These are phyloP conservation scores for Catharus minimus DNA, from an alignment of 2,113 vertebrate genomes.

Conservation along the genomic window DNA sequence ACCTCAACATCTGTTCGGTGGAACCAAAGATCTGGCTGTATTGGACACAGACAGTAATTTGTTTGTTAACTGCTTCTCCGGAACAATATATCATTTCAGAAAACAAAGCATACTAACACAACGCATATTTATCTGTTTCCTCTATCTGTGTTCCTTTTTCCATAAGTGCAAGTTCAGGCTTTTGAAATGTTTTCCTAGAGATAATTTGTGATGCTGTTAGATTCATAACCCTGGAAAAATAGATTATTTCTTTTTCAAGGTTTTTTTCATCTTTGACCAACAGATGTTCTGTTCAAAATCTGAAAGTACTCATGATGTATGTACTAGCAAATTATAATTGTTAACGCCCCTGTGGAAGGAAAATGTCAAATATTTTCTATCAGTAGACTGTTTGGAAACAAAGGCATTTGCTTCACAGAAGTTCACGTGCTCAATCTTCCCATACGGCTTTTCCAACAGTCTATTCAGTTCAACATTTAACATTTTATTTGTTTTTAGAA, in stretches of 20 bases:
- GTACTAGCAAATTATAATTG: constrained; percentile 18
- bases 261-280: constrained; percentile 54
- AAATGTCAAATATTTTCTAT: constrained; percentile 59
- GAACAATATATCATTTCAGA: constrained; percentile 79
- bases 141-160: constrained; percentile 80
- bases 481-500: constrained; percentile 8
- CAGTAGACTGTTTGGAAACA: constrained; percentile 37
- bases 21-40: constrained; percentile 63
- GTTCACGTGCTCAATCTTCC: background rate
- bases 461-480: constrained; percentile 5
- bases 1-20: constrained; percentile 61
- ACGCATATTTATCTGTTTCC: constrained; percentile 79
- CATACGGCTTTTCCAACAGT: background rate
- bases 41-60: constrained; percentile 72
- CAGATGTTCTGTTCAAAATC: constrained; percentile 42
- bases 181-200: constrained; percentile 42
- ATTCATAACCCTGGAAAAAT: constrained; percentile 32
- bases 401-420: constrained; percentile 21
- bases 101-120: constrained; percentile 78
- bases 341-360: constrained; percentile 49
- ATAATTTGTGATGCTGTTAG: constrained; percentile 59
- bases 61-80: constrained; percentile 75
- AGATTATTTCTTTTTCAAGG: background rate
- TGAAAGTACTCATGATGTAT: background rate
- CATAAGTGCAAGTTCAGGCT: constrained; percentile 47